phyloP scores from a whole-genome alignment of 2,113 vertebrate genomes.

The Climacteris rufus region DNA sequence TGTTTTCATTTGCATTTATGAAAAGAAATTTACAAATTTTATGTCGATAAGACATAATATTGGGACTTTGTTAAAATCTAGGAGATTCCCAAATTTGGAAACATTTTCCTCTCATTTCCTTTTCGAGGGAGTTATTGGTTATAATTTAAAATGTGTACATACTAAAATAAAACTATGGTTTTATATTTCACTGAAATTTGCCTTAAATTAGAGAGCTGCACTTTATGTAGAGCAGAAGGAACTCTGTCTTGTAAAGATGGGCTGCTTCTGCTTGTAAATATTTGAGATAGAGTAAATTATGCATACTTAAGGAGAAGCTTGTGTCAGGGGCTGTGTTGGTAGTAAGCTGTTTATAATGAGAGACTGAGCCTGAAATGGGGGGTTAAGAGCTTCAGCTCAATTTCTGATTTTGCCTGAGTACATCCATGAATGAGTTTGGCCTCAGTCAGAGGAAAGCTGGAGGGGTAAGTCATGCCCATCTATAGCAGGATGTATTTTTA shows the following conservation, averaged over 20 bases:
- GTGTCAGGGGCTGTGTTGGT: conserved; percentile 4
- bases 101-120: conserved; percentile 52
- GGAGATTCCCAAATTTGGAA: conserved; percentile 25
- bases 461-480: background rate
- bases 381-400: background rate
- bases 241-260: conserved; percentile 67
- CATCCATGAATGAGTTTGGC: background rate
- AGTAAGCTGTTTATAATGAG: background rate
- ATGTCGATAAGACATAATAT: conserved; percentile 36
- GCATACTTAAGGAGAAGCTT: conserved; percentile 51
- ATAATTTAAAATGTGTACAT: conserved; percentile 71
- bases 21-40: conserved; percentile 27
- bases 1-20: conserved; percentile 46
- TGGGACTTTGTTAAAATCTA: conserved; percentile 33
- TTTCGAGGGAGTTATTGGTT: conserved; percentile 48
- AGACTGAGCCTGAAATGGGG: background rate
- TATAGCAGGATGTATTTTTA: background rate
- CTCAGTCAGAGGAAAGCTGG: background rate
- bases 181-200: conserved; percentile 80
- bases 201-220: conserved; percentile 83
- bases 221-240: conserved; percentile 76
- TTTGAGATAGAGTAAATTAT: conserved; percentile 65
- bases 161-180: conserved; percentile 71
- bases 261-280: conserved; percentile 75
- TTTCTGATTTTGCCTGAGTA: background rate